A percentile compares a stretch with the other conserved stretches of the same genome.
Conservation (phyloP, 1,140 invertebrate genomes). For the Apis laboriosa region DNA sequence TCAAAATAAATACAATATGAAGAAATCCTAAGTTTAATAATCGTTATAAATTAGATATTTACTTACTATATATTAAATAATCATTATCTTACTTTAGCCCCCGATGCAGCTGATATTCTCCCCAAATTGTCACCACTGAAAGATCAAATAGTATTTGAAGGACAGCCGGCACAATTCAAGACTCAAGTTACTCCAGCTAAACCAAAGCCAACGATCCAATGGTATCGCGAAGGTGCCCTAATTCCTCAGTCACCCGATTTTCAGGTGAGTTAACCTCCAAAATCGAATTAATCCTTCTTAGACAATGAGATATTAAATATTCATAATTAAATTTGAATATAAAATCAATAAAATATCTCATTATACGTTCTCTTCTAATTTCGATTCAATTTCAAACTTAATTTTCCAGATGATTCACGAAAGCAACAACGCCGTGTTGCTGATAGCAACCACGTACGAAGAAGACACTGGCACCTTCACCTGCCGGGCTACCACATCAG, state of each 20-base stretch:
- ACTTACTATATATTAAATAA: too few relatives aligned
- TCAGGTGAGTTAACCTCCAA: conserved; percentile 84
- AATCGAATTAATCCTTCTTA: neutral
- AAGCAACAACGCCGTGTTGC: conserved; percentile 92
- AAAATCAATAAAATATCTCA: too few relatives aligned
- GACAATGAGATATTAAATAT: neutral
- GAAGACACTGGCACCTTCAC: conserved; percentile 96
- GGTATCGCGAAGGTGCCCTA: conserved; percentile 93
- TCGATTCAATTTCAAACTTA: neutral
- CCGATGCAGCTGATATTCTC: conserved; percentile 88
- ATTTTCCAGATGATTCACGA: conserved; percentile 93
- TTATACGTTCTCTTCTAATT: neutral
- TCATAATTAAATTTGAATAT: too few relatives aligned
- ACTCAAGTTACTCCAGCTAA: conserved; percentile 89
- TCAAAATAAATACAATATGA: neutral
- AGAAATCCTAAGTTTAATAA: neutral
- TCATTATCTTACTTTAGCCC: conserved; percentile 80
- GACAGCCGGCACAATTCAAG: conserved; percentile 93
- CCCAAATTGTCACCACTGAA: conserved; percentile 90
- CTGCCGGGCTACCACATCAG: conserved; percentile 93
- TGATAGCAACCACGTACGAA: conserved; percentile 95
- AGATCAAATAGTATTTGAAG: conserved; percentile 92
- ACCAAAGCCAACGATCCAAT: conserved; percentile 92
- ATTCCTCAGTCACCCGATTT: conserved; percentile 96
- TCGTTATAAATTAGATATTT: too few relatives aligned